Base-by-base conservation (phyloP, 2,888 invertebrate genomes). In the Drosophila tripunctata region DNA sequence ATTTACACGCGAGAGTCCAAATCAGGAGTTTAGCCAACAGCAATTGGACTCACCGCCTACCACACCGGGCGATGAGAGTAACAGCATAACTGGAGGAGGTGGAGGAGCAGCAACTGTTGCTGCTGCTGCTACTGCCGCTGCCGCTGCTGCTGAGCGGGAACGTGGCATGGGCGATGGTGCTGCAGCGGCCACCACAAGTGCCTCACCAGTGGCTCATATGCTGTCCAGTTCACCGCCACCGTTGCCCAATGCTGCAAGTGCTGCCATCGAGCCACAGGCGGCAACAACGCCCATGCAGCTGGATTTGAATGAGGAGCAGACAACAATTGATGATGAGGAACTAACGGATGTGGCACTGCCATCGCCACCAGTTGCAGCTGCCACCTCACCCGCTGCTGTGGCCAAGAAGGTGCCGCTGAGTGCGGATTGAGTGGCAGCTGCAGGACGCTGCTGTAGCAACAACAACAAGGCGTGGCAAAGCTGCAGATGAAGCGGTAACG, bases 1-100 rank as follows among this genome's bases (percentile, higher is more conserved):
- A 0, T 91, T 91, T 33, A 91, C 91, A 14, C 85, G 92, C 24
- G 91, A 91, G 69, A 91, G 91, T 64, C 91, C 91, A 0, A 89
- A 90, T 48, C 91, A 91, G 79, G 91, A 89, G 64, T 89, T 89
- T 54, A 88, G 75, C 60, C 90, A 89, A 48, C 90, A 89, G 50
- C 88, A 87, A 41, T 63, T 88, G 1, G 89, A 89, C 30, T 89
- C 90, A 0, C 76, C 75, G 7, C 89, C 89, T 12, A 69, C 78
- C 64, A 82, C 88, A 22, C 81, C 88, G 5, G 58, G 24, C 36
- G 43, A 27, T 4, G 43, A 43, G 6, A 47, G 47, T 38, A 54
- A 72, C 10, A 17, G 14, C 1, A 45, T 19, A 2, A 24, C 33
- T 4, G 27, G 36, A 14, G 33, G 56, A 3, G 47, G 81, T 75